phyloP scores from a whole-genome alignment of 2,113 vertebrate species.

The Toxotes jaculatrix region DNA sequence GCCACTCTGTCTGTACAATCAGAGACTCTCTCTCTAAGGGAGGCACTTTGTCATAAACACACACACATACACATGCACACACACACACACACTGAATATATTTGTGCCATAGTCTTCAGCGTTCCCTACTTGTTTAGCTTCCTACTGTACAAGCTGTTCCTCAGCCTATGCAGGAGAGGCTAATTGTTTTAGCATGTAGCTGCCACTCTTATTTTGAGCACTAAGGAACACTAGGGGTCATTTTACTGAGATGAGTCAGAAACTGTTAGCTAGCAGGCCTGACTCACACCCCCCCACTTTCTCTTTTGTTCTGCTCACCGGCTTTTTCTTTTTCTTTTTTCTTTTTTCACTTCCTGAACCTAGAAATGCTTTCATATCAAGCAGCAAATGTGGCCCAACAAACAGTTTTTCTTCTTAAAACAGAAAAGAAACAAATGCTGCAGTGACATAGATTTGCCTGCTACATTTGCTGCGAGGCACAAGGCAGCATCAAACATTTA shows the following conservation, averaged over 20 bases:
- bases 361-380: slow-evolving; percentile 69
- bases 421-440: slow-evolving; percentile 43
- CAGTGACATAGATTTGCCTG: slow-evolving; percentile 56
- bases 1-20: slow-evolving; percentile 78
- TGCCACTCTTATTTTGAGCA: slow-evolving; percentile 64
- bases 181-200: slow-evolving; percentile 80
- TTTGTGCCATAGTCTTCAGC: slow-evolving; percentile 37
- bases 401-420: slow-evolving; percentile 48
- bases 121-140: slow-evolving; percentile 58
- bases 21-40: slow-evolving; percentile 68
- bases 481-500: slow-evolving; percentile 71
- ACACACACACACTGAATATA: slow-evolving; percentile 25
- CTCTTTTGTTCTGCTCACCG: slow-evolving; percentile 47
- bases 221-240: slow-evolving; percentile 57
- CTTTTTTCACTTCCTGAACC: slow-evolving; percentile 40
- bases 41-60: slow-evolving; percentile 74
- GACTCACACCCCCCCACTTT: slow-evolving; percentile 48
- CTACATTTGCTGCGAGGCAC: slow-evolving; percentile 62
- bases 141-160: slow-evolving; percentile 47
- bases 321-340: slow-evolving; percentile 27
- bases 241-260: slow-evolving; percentile 67
- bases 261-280: slow-evolving; percentile 47
- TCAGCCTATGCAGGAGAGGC: slow-evolving; percentile 41
- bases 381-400: slow-evolving; percentile 51
- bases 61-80: slow-evolving; percentile 47